Base-by-base conservation (phyloP, 2,888 invertebrate genomes). In the Cotesia congregata region DNA sequence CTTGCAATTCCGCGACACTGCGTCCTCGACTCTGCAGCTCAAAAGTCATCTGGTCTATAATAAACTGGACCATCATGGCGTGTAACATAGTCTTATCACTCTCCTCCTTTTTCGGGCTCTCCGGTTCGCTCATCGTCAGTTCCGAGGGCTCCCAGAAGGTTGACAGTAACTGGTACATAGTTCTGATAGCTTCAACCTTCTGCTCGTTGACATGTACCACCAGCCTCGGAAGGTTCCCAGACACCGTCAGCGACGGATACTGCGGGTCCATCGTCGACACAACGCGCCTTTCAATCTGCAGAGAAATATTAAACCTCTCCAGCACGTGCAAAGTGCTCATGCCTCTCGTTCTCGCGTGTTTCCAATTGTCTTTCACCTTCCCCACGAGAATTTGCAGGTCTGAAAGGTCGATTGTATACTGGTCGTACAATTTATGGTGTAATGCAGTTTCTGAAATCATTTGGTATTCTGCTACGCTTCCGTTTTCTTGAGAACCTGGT, bases 1-100 rank as follows among this genome's bases (percentile, higher is more conserved):
- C 96, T 90, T 98, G 97, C 76, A 98, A 91, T 89, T 98, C 98
- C 0, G 97, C 98, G 74, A 98, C 94, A 88, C 97, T 96, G 81
- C 97, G 93, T 6, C 97, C 97, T 86, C 94, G 91, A 0, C 95
- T 96, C 87, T 97, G 96, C 78, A 97, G 92, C 90, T 94, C 90
- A 72, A 90, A 89, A 0, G 96, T 95, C 92, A 98, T 93, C 86
- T 95, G 95, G 85, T 96, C 96, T 78, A 98, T 93, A 1, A 94
- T 94, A 87, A 98, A 98, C 90, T 97, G 96, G 83, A 96, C 91
- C 90, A 96, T 93, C 81, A 97, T 91, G 15, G 96, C 91, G 65
- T 87, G 87, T 61, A 84, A 85, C 2, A 83, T 81, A 0, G 79
- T 82, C 39, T 85, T 84, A 41, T 89, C 89, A 30, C 67, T 83